Evolutionary conservation across 2,888 invertebrate genomes (phyloP), one percentile per base, ranked within the genome.

Genomic region (Exocentrus adspersus): DNA sequence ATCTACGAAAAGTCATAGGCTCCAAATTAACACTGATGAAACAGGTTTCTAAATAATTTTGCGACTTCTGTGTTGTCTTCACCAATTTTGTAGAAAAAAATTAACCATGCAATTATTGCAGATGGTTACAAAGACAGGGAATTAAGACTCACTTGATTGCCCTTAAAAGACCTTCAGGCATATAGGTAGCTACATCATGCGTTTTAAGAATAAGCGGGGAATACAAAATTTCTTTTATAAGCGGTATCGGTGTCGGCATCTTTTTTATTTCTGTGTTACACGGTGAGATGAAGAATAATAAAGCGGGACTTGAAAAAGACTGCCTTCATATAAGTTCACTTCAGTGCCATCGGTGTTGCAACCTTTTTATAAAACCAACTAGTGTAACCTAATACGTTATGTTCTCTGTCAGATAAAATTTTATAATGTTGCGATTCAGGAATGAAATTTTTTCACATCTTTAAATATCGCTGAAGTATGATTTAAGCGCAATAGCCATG

Each of bases 241-340:
- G 10, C 28, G 16, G 17, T 54, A 54, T 54, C 54, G 43, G 24
- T 43, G 54, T 28, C 54, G 54, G 54, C 54, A 54, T 54, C 54
- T 42, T 54, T n/a, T 54, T 43, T 48, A 48, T 21, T 54, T 53
- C 53, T 2, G 20, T 41, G 9, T 19, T 20, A 37, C n/a, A 41
- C 12, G 21, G 20, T 51, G 19, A 21, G 24, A 37, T 37, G 19
- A 41, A 53, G 37, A 21, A 53, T 37, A 41, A 53, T 42, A 42
- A 42, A n/a, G 19, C 19, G 12, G n/a, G 37, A n/a, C 16, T 42
- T 37, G 21, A n/a, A 42, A 53, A 42, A 14, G 41, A 21, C 53
- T 32, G 9, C 32, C 21, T 6, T 21, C 24, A 20, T 14, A 21
- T 24, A 24, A 12, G 16, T 14, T 30, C 17, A 28, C 10, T 16